phyloP scores from a whole-genome alignment of 2,797 vertebrate genomes.

The Halcyon leucocephala region DNA sequence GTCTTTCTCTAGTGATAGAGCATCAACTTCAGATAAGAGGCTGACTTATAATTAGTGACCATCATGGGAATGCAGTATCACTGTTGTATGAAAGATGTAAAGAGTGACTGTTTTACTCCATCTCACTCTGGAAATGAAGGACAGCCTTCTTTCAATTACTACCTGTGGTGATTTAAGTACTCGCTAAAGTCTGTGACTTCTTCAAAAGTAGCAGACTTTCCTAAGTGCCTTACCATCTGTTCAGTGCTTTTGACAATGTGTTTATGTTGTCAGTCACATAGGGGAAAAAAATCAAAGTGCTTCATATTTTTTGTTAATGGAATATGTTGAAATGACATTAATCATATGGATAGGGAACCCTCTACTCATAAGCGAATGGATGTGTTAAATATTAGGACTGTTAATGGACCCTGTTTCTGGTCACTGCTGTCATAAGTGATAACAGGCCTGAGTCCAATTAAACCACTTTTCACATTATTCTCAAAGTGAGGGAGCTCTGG shows the following conservation, averaged over 20 bases:
- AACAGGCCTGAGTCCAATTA: conserved; percentile 8
- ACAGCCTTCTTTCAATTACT: background rate
- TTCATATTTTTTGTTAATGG: conserved; percentile 43
- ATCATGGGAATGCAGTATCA: background rate
- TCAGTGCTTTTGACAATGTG: conserved; percentile 21
- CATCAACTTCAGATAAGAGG: background rate
- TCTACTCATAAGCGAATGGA: background rate
- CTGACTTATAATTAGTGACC: background rate
- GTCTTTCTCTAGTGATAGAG: background rate
- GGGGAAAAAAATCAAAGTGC: background rate
- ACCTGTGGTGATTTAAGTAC: background rate
- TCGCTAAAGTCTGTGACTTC: background rate
- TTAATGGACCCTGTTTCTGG: conserved; percentile 30
- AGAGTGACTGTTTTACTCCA: background rate
- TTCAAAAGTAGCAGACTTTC: conserved; percentile 12
- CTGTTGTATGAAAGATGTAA: background rate
- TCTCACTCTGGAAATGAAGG: background rate
- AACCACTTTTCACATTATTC: conserved; percentile 35
- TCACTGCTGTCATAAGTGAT: conserved; percentile 27
- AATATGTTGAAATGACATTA: conserved; percentile 42
- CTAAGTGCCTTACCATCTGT: conserved; percentile 46
- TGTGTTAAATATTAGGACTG: background rate
- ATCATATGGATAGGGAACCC: conserved; percentile 14
- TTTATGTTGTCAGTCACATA: conserved; percentile 48
- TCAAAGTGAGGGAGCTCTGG: background rate